These are phyloP conservation scores for Choloepus didactylus DNA, from an alignment of 2,797 vertebrate species.

Conservation along the genomic window DNA sequence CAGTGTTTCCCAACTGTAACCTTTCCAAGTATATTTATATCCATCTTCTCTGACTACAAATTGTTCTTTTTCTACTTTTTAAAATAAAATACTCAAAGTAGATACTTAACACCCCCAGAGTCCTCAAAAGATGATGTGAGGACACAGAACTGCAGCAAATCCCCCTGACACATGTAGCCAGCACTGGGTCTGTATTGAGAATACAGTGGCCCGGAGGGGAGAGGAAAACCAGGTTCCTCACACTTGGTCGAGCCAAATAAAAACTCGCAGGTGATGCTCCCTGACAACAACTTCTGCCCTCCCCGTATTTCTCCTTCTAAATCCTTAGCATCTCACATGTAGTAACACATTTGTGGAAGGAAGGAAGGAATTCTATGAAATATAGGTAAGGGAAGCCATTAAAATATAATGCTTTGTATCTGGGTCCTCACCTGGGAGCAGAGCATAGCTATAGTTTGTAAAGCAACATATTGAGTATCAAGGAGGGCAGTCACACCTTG, in stretches of 20 bases:
- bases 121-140: not conserved
- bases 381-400: not conserved
- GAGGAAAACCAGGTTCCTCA: not conserved
- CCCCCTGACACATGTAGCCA: no score
- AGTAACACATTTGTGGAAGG: not conserved
- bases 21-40: not conserved
- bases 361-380: not conserved
- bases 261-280: not conserved
- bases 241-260: not conserved
- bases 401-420: not conserved
- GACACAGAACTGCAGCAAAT: not conserved
- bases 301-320: not conserved
- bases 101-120: not conserved
- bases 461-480: not conserved
- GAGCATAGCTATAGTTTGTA: not conserved
- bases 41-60: not conserved
- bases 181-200: not conserved
- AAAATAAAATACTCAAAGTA: conserved; percentile 8
- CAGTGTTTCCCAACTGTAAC: not conserved
- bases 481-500: not conserved
- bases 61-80: not conserved
- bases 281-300: not conserved
- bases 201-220: fast-evolving
- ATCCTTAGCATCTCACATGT: not conserved
- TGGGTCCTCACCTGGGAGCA: not conserved